phyloP scores from a whole-genome alignment of 53 echinoderm and acorn worm species.

The Arbacia lixula region DNA sequence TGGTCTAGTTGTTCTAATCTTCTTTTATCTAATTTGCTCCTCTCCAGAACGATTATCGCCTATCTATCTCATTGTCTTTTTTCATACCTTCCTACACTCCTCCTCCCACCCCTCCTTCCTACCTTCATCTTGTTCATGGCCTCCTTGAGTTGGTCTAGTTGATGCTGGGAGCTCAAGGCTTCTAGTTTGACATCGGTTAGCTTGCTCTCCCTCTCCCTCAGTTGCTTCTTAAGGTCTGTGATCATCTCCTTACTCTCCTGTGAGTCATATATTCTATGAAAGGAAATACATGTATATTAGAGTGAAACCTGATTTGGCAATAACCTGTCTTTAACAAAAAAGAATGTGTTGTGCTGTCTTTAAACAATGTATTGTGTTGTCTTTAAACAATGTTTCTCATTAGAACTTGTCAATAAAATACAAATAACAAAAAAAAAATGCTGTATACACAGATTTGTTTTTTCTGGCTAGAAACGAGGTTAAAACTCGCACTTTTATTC shows the following conservation, averaged over 20 bases:
- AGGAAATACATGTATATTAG: no score
- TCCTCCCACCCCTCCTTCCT: conserved; percentile 3
- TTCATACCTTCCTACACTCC: background rate
- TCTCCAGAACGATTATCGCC: no score
- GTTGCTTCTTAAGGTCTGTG: conserved; percentile 82
- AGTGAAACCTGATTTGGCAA: no score
- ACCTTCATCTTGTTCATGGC: conserved; percentile 98
- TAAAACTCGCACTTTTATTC: no score
- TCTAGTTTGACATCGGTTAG: conserved; percentile 94
- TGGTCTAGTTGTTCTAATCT: conserved; percentile 77
- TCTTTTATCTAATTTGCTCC: background rate
- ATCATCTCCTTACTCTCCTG: conserved; percentile 80
- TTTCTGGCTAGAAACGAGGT: no score
- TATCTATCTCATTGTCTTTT: background rate
- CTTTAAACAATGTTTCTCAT: no score
- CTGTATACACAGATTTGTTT: no score
- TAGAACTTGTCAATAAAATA: no score
- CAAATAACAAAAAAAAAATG: no score
- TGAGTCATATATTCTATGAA: conserved; percentile 77
- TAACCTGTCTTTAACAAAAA: no score
- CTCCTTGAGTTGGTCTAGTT: conserved; percentile 95
- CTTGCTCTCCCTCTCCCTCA: conserved; percentile 92
- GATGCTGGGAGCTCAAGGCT: conserved; percentile 92
- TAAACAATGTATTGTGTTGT: no score
- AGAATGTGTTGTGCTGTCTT: no score